Percentiles rank a stretch among this genome's conserved stretches.
Evolutionary conservation across 2,113 vertebrate species (phyloP).

Genomic region (Pseudolaguvia tuberculata): DNA sequence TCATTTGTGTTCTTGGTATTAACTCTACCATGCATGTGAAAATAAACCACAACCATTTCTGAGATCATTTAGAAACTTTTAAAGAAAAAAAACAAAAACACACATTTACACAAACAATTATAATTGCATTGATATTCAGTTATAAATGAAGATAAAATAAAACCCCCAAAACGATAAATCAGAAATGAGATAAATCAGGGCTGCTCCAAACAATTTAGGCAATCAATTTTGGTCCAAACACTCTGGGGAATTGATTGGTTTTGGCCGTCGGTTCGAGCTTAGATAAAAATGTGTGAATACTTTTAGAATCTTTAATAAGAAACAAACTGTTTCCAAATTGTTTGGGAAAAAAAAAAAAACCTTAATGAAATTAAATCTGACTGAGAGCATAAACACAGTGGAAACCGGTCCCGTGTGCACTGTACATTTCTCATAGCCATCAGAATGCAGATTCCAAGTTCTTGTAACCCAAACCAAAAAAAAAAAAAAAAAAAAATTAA

Average conservation of each 20-base stretch:
- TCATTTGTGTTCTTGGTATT: background rate
- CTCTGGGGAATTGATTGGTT: background rate
- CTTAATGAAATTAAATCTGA: slow-evolving; percentile 17
- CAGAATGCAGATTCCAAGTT: background rate
- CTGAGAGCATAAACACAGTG: slow-evolving; percentile 26
- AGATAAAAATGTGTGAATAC: slow-evolving; percentile 47
- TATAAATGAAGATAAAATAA: slow-evolving; percentile 38
- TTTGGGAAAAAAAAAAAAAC: slow-evolving; percentile 26
- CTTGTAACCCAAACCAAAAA: slow-evolving; percentile 13
- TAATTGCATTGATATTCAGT: slow-evolving; percentile 38
- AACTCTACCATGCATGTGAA: slow-evolving; percentile 49
- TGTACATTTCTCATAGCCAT: background rate
- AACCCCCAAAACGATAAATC: too few species aligned
- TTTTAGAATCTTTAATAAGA: slow-evolving; percentile 13
- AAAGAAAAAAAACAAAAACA: slow-evolving; percentile 49
- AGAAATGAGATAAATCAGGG: slow-evolving; percentile 35
- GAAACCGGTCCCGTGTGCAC: slow-evolving; percentile 50
- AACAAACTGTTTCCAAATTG: background rate
- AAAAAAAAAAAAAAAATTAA: slow-evolving; percentile 37
- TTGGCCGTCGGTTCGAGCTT: slow-evolving; percentile 21
- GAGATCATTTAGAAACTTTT: slow-evolving; percentile 47
- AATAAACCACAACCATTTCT: slow-evolving; percentile 42
- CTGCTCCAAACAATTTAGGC: slow-evolving; percentile 16
- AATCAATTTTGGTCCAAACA: background rate
- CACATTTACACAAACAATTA: slow-evolving; percentile 42